These are phyloP conservation scores for Chromobotia macracanthus DNA, from an alignment of 2,797 vertebrate species.

Conservation along the genomic window DNA sequence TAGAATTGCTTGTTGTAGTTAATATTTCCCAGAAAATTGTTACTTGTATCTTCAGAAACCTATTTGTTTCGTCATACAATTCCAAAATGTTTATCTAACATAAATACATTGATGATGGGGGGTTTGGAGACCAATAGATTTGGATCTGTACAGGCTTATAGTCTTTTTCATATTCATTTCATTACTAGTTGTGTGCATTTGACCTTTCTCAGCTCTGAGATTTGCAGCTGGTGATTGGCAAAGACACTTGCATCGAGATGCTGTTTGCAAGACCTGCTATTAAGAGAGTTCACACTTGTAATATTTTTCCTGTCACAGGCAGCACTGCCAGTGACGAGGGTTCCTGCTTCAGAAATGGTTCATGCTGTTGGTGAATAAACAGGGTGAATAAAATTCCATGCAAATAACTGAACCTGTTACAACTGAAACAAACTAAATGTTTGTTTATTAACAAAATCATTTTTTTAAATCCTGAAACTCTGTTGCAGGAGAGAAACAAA, in stretches of 20 bases:
- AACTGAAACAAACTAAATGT: neutral
- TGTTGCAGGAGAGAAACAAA: neutral
- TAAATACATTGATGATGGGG: neutral
- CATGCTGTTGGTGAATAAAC: constrained; percentile 4
- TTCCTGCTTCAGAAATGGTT: neutral
- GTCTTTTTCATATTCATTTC: constrained; percentile 5
- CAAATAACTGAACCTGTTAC: neutral
- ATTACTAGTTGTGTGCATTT: neutral
- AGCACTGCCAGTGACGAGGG: constrained; percentile 13
- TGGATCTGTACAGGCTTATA: neutral
- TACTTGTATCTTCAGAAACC: too few relatives aligned
- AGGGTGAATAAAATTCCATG: neutral
- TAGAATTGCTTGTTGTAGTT: too few relatives aligned
- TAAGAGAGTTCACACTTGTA: constrained; percentile 47
- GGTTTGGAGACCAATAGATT: too few relatives aligned
- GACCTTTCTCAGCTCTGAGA: constrained; percentile 18
- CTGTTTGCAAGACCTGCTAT: constrained; percentile 45
- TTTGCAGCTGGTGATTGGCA: constrained; percentile 36
- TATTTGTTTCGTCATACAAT: too few relatives aligned
- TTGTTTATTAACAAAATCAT: neutral
- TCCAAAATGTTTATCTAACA: too few relatives aligned
- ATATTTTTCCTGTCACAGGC: constrained; percentile 6
- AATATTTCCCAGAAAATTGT: too few relatives aligned
- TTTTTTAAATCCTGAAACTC: neutral
- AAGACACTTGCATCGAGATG: constrained; percentile 32